These are phyloP conservation scores for Phrynocephalus forsythii DNA, from an alignment of 2,797 vertebrate species.

Conservation along the genomic window DNA sequence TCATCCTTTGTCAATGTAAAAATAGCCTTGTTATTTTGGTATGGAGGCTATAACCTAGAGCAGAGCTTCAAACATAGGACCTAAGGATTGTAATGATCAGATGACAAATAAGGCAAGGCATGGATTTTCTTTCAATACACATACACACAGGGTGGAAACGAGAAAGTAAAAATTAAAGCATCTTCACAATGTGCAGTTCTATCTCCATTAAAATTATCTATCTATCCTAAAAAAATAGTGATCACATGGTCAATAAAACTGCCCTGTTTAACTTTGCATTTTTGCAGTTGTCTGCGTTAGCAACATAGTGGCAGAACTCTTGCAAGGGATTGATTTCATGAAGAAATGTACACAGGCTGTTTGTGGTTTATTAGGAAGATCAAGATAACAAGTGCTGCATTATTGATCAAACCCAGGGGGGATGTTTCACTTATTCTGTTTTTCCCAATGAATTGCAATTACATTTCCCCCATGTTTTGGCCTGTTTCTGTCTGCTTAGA, in stretches of 20 bases:
- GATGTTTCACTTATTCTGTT: conserved; percentile 50
- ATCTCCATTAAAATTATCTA: conserved; percentile 56
- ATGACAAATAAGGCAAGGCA: background rate
- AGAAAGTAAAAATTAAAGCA: conserved; percentile 62
- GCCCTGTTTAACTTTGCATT: conserved; percentile 57
- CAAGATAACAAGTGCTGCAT: conserved; percentile 74
- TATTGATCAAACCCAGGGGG: conserved; percentile 73
- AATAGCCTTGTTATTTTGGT: background rate
- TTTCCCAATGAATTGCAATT: conserved; percentile 52
- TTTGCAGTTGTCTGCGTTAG: conserved; percentile 38
- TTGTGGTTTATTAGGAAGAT: conserved; percentile 73
- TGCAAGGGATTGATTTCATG: conserved; percentile 66
- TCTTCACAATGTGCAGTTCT: conserved; percentile 42
- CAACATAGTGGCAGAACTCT: conserved; percentile 59
- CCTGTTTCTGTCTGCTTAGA: conserved; percentile 26
- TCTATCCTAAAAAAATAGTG: conserved; percentile 52
- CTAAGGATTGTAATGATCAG: no score
- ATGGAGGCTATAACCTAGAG: background rate
- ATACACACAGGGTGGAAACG: conserved; percentile 23
- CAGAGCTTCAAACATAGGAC: no score
- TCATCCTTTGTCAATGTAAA: background rate
- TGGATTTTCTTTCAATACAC: background rate
- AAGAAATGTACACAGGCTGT: conserved; percentile 64
- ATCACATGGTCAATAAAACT: conserved; percentile 64
- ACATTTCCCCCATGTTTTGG: conserved; percentile 59